phyloP scores from a whole-genome alignment of 2,797 vertebrate species.

The Xenops minutus region DNA sequence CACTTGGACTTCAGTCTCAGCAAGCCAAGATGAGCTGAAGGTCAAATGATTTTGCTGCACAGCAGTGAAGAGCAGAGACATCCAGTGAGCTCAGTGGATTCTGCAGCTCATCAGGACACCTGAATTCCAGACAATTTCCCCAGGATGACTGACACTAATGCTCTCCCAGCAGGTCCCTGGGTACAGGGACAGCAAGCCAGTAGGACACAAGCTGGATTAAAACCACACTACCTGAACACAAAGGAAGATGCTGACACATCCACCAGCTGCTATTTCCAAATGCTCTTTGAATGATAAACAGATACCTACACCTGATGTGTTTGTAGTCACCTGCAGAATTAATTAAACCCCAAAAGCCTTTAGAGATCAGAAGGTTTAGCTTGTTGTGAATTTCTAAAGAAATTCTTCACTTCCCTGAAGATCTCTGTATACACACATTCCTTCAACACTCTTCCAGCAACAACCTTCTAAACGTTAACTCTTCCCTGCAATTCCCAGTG shows the following conservation, averaged over 20 bases:
- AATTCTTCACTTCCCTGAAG: background rate
- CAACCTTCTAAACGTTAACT: background rate
- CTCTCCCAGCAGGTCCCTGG: background rate
- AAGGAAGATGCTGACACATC: background rate
- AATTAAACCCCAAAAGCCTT: background rate
- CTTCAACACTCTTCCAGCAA: background rate
- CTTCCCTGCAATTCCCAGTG: background rate
- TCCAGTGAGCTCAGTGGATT: background rate
- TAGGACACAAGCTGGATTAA: background rate
- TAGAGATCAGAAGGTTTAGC: conserved; percentile 8
- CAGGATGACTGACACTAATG: background rate
- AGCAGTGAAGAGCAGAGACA: background rate
- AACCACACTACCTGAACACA: background rate
- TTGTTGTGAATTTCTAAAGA: background rate
- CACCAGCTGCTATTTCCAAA: background rate
- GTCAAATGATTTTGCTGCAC: background rate
- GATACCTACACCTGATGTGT: background rate
- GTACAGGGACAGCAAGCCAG: background rate
- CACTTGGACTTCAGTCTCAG: background rate
- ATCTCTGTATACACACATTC: background rate
- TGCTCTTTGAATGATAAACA: background rate
- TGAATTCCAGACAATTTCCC: background rate
- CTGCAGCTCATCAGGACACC: background rate
- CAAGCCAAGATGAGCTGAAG: background rate
- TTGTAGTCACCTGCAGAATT: conserved; percentile 17